phyloP scores from a whole-genome alignment of 2,113 vertebrate genomes.

The Nesogale talazaci region DNA sequence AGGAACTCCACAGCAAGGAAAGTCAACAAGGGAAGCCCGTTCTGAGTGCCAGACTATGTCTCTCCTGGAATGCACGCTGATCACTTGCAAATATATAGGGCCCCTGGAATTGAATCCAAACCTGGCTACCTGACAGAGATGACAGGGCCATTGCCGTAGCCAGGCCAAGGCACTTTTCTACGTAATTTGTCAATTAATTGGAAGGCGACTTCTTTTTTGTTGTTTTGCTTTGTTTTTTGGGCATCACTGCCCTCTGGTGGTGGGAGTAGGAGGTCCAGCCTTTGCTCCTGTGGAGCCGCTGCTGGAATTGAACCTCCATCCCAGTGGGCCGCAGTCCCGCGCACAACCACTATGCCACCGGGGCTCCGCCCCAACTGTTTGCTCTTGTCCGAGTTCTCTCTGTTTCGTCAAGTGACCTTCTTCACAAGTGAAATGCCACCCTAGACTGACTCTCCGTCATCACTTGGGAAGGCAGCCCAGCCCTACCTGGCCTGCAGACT shows the following conservation, averaged over 20 bases:
- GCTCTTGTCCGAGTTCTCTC: neutral
- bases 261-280: no score
- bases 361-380: no score
- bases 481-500: neutral
- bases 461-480: neutral
- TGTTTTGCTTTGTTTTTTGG: no score
- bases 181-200: neutral
- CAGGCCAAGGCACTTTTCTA: neutral
- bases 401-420: neutral
- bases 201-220: neutral
- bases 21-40: neutral
- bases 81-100: constrained; percentile 11
- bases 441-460: neutral
- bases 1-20: neutral
- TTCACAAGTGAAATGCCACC: constrained; percentile 42
- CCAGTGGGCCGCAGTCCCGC: no score
- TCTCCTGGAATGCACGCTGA: constrained; percentile 19
- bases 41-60: neutral
- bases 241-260: no score
- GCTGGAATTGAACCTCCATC: no score
- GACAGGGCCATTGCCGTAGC: no score
- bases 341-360: no score
- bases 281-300: no score
- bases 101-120: neutral
- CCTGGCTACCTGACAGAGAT: neutral